Conservation (phyloP, 1,140 invertebrate genomes). For the Dreissena polymorpha region DNA sequence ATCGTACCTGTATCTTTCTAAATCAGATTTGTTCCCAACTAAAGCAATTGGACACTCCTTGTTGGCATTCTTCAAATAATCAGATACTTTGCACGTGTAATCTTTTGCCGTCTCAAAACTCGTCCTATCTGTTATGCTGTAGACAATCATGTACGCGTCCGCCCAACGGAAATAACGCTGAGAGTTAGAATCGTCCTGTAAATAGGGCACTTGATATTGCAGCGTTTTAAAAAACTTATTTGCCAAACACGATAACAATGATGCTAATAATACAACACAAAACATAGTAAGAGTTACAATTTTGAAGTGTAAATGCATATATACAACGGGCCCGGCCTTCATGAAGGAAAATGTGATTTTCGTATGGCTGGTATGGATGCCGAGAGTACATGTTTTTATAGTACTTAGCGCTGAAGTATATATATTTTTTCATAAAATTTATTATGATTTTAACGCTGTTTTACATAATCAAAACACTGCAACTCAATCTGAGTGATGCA, state of each 20-base stretch:
- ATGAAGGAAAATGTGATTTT: too few species aligned
- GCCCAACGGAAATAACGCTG: conserved; percentile 80
- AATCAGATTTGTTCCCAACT: conserved; percentile 80
- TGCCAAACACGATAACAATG: neutral
- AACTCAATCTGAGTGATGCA: too few species aligned
- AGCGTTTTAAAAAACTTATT: neutral
- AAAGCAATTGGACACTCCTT: conserved; percentile 78
- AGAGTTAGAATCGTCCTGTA: conserved; percentile 74
- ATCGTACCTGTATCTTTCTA: conserved; percentile 80
- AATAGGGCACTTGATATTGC: neutral
- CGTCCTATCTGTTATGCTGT: conserved; percentile 77
- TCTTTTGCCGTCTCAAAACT: conserved; percentile 78
- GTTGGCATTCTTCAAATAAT: conserved; percentile 70
- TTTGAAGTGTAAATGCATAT: too few species aligned
- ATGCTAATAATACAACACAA: neutral
- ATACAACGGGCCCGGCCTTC: too few species aligned
- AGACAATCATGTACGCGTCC: conserved; percentile 79
- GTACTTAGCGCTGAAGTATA: too few species aligned
- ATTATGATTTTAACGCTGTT: too few species aligned
- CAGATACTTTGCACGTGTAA: conserved; percentile 76
- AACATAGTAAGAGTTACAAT: neutral
- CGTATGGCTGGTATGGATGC: too few species aligned
- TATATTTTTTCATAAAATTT: too few species aligned
- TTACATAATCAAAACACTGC: too few species aligned
- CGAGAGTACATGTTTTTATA: too few species aligned